Conservation (phyloP, 2,888 invertebrate species). For the Panzeria rudis region DNA sequence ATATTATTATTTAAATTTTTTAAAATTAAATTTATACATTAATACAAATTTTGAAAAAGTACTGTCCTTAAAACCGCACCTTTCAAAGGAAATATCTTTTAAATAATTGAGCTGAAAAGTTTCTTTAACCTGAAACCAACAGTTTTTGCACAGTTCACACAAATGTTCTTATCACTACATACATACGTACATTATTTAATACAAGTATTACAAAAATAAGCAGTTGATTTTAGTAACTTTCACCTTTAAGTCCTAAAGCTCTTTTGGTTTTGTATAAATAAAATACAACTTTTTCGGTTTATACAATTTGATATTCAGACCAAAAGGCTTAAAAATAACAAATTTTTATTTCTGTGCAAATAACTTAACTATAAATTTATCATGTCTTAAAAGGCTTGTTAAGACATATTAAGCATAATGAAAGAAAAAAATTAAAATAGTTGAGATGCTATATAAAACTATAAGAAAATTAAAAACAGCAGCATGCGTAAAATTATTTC, state of each 20-base stretch:
- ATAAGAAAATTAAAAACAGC: constrained; percentile 5
- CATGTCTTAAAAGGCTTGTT: constrained; percentile 19
- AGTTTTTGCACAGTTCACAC: not conserved
- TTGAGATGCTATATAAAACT: not conserved
- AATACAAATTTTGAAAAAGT: no score
- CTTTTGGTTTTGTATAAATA: constrained; percentile 5
- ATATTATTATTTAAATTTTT: no score
- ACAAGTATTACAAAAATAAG: not conserved
- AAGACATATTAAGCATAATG: constrained; percentile 40
- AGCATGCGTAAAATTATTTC: constrained; percentile 56
- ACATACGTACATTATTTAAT: no score
- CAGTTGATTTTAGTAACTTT: constrained; percentile 13
- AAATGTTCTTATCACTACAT: no score
- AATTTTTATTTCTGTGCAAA: constrained; percentile 15
- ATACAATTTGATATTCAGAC: constrained; percentile 13
- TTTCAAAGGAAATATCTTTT: not conserved
- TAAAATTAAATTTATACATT: no score
- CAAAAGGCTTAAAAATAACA: constrained; percentile 27
- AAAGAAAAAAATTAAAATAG: constrained; percentile 1
- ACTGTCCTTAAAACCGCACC: no score
- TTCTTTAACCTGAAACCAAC: not conserved
- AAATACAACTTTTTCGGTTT: no score
- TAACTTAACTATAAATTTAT: constrained; percentile 24
- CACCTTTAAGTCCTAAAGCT: not conserved
- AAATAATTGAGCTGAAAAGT: not conserved